Percentiles rank a stretch among this genome's conserved stretches.
phyloP scores from a whole-genome alignment of 2,797 vertebrate genomes.

The Pelochelys cantorii region DNA sequence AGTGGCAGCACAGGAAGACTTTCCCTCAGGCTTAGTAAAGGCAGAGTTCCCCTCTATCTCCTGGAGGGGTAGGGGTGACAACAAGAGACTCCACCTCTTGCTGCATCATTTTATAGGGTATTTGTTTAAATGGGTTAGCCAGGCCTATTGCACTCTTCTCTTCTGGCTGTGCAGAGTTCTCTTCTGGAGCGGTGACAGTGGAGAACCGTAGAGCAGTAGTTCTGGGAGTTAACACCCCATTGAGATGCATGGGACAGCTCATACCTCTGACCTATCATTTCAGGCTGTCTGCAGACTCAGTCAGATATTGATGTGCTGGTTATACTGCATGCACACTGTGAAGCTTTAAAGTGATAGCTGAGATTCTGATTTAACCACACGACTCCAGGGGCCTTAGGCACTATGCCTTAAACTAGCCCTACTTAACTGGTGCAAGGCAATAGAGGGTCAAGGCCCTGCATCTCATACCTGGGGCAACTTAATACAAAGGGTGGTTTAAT shows the following conservation, averaged over 20 bases:
- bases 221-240: background rate
- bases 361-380: background rate
- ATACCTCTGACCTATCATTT: background rate
- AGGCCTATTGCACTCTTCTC: background rate
- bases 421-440: rapidly evolving
- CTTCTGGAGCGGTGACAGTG: rapidly evolving
- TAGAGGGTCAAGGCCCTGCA: background rate
- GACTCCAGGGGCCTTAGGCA: background rate
- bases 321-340: rapidly evolving
- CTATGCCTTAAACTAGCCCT: background rate
- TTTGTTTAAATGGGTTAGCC: background rate
- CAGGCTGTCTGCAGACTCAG: background rate
- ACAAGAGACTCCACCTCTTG: background rate
- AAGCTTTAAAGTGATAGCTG: background rate
- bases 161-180: background rate
- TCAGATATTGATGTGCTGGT: background rate
- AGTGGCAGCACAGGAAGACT: background rate
- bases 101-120: background rate
- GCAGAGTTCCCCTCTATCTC: background rate
- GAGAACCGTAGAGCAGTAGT: background rate
- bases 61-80: background rate
- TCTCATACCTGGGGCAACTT: background rate
- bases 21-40: background rate
- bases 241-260: background rate
- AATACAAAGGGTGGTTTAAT: conserved; percentile 12